Evolutionary conservation across 2,113 vertebrate genomes (phyloP).

Genomic region (Struthio camelus): DNA sequence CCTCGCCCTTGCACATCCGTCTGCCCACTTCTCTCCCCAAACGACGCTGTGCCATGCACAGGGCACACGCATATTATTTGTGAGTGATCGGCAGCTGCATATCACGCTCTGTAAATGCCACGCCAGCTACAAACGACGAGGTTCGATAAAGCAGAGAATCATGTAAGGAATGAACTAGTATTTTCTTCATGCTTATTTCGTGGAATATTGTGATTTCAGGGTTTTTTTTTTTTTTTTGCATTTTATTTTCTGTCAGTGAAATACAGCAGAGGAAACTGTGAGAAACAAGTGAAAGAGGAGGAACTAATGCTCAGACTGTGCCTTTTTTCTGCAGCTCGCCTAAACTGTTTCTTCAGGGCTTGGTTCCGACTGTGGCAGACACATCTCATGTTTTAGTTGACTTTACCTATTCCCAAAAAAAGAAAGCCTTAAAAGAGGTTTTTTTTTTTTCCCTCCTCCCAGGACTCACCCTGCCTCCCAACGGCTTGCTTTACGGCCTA

Average conservation of each 20-base stretch:
- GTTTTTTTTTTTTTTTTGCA: not conserved
- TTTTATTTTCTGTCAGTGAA: not conserved
- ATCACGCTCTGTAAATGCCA: no score
- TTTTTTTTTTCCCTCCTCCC: not conserved
- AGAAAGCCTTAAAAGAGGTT: not conserved
- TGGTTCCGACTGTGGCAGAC: not conserved
- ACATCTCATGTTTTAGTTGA: not conserved
- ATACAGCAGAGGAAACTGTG: not conserved
- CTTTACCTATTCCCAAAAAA: not conserved
- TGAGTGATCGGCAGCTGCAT: not conserved
- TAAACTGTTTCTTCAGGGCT: not conserved
- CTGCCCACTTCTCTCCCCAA: not conserved
- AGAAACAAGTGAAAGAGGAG: not conserved
- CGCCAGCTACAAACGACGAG: not conserved
- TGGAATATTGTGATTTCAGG: not conserved
- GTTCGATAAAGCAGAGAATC: not conserved
- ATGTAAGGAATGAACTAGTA: not conserved
- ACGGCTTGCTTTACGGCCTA: not conserved
- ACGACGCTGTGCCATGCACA: not conserved
- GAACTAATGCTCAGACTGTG: not conserved
- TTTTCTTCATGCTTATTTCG: not conserved
- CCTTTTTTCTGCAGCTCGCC: rapidly evolving
- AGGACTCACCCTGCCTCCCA: not conserved
- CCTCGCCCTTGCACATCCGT: not conserved
- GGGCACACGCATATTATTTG: not conserved